These are phyloP conservation scores for Apteryx mantelli DNA, from an alignment of 2,113 vertebrate species.

Conservation along the genomic window DNA sequence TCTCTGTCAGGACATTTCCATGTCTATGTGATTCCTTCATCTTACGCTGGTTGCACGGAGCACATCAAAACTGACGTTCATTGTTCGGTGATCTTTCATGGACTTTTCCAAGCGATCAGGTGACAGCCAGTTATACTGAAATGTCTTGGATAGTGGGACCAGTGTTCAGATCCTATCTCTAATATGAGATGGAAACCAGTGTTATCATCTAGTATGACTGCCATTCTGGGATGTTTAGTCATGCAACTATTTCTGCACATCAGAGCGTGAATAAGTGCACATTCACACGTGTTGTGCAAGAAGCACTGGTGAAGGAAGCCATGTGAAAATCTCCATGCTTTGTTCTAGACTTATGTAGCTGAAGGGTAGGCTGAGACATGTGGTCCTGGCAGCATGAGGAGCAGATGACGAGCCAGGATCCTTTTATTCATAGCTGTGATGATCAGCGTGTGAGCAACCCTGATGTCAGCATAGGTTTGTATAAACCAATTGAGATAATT, in stretches of 20 bases:
- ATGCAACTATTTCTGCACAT: not conserved
- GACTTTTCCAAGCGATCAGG: not conserved
- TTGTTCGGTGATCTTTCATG: not conserved
- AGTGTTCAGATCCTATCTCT: not conserved
- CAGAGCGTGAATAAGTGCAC: not conserved
- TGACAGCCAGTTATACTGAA: not conserved
- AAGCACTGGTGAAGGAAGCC: not conserved
- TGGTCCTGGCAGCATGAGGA: not conserved
- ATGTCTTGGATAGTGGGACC: not conserved
- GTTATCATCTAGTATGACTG: too few species aligned
- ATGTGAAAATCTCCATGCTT: not conserved
- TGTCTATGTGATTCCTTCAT: not conserved
- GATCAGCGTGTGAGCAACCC: constrained; percentile 17
- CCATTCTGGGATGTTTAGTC: not conserved
- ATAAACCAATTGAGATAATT: not conserved
- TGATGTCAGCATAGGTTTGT: not conserved
- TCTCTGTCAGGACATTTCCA: not conserved
- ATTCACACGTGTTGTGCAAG: not conserved
- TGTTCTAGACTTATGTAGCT: not conserved
- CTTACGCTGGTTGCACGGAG: not conserved
- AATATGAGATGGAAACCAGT: not conserved
- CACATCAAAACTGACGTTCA: not conserved
- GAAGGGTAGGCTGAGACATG: not conserved
- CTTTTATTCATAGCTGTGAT: not conserved
- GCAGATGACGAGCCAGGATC: not conserved